phyloP scores from a whole-genome alignment of 2,797 vertebrate species.

The Vireo griseus region DNA sequence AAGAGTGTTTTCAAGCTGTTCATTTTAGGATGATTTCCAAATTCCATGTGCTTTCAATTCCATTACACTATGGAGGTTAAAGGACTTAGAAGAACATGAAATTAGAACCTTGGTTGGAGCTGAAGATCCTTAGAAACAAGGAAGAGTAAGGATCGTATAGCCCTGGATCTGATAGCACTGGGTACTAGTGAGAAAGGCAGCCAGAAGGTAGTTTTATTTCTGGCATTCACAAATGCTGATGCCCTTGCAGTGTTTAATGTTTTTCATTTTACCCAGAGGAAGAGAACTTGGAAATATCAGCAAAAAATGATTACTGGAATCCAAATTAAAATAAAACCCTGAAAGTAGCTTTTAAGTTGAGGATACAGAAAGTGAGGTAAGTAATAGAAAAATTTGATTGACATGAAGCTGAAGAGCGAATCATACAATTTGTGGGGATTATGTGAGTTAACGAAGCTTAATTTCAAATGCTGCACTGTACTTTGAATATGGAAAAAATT shows the following conservation, averaged over 20 bases:
- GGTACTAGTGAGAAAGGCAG: background rate
- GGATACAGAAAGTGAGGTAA: background rate
- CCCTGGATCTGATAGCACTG: background rate
- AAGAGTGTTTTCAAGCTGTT: background rate
- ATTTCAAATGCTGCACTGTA: background rate
- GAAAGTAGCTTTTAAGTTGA: background rate
- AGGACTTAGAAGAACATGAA: background rate
- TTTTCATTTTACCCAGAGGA: background rate
- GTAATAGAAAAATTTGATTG: background rate
- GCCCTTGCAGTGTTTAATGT: background rate
- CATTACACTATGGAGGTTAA: background rate
- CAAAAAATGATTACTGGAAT: background rate
- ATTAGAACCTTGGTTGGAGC: background rate
- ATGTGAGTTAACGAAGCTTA: background rate
- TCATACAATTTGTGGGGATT: background rate
- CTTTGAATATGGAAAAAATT: background rate
- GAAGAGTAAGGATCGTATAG: background rate
- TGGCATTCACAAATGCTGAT: background rate
- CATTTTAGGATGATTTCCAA: background rate
- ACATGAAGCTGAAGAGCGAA: background rate
- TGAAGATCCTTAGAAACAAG: background rate
- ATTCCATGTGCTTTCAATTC: background rate
- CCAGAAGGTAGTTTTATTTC: constrained; percentile 23
- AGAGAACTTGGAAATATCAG: background rate
- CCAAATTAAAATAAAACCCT: background rate